Evolutionary conservation across 2,888 invertebrate species (phyloP).

Genomic region (Xestia sexstrigata): DNA sequence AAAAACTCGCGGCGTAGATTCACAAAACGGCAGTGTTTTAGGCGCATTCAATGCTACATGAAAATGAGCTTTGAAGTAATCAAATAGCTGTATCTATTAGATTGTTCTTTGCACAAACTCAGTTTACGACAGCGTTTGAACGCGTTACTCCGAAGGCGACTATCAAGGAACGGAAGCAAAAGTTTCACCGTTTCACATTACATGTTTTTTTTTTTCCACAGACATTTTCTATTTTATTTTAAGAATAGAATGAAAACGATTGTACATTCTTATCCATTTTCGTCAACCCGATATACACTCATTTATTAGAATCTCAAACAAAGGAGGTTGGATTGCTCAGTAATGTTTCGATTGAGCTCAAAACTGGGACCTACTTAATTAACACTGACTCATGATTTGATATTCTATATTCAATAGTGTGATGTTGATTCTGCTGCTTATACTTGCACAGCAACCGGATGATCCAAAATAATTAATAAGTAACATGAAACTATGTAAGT

Average conservation of each 20-base stretch:
- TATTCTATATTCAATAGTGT: constrained; percentile 1
- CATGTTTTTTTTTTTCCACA: constrained; percentile 5
- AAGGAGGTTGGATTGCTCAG: not conserved
- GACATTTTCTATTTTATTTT: constrained; percentile 17
- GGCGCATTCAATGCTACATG: constrained; percentile 61
- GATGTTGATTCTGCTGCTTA: not conserved
- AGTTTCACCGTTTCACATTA: constrained; percentile 28
- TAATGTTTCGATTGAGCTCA: not conserved
- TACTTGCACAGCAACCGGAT: constrained; percentile 8
- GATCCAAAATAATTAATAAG: not conserved
- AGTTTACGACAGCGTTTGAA: constrained; percentile 37
- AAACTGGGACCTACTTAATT: not conserved
- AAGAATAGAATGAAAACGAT: constrained; percentile 22
- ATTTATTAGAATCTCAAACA: too few species aligned
- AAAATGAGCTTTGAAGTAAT: constrained; percentile 55
- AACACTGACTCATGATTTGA: not conserved
- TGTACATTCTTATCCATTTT: not conserved
- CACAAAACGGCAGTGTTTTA: constrained; percentile 61
- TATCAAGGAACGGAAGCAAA: constrained; percentile 27
- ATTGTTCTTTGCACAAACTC: constrained; percentile 53
- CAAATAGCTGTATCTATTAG: constrained; percentile 49
- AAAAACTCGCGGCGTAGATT: constrained; percentile 48
- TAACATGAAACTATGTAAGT: constrained; percentile 14
- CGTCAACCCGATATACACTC: not conserved
- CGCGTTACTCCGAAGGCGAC: constrained; percentile 3